Conservation (phyloP, 1,140 invertebrate genomes). For the Trichoplusia ni region DNA sequence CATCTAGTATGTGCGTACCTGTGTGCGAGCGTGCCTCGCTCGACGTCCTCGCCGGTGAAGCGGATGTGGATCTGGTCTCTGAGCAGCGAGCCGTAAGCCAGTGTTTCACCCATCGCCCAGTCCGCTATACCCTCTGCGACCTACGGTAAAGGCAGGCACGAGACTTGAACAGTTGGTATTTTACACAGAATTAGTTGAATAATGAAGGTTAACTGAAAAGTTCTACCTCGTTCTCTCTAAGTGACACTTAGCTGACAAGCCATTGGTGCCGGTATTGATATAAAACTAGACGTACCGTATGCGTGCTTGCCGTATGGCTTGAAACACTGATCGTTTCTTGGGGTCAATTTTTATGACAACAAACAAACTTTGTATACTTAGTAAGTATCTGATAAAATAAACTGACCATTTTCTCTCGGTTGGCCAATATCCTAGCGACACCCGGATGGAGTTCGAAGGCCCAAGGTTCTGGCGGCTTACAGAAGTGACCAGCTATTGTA, state of each 20-base stretch:
- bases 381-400: slow-evolving; percentile 11
- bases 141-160: slow-evolving; percentile 39
- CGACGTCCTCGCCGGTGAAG: slow-evolving; percentile 93
- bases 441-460: slow-evolving; percentile 86
- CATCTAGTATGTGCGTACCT: too few species aligned
- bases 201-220: too few species aligned
- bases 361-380: too few species aligned
- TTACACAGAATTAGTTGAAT: too few species aligned
- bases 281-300: too few species aligned
- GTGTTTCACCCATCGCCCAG: slow-evolving; percentile 92
- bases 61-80: slow-evolving; percentile 83
- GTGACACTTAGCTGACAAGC: too few species aligned
- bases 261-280: too few species aligned
- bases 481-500: slow-evolving; percentile 87
- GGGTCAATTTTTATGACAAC: too few species aligned
- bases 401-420: slow-evolving; percentile 85
- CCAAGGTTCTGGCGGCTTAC: slow-evolving; percentile 84
- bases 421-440: slow-evolving; percentile 82
- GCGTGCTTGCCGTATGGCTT: too few species aligned
- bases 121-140: slow-evolving; percentile 85
- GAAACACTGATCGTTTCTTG: too few species aligned
- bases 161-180: too few species aligned
- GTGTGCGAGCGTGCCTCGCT: slow-evolving; percentile 91
- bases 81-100: slow-evolving; percentile 90
- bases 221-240: too few species aligned